A percentile compares a stretch with the other conserved stretches of the same genome.
Evolutionary conservation across 2,888 invertebrate species (phyloP).

Genomic region (Melanostoma mellinum): DNA sequence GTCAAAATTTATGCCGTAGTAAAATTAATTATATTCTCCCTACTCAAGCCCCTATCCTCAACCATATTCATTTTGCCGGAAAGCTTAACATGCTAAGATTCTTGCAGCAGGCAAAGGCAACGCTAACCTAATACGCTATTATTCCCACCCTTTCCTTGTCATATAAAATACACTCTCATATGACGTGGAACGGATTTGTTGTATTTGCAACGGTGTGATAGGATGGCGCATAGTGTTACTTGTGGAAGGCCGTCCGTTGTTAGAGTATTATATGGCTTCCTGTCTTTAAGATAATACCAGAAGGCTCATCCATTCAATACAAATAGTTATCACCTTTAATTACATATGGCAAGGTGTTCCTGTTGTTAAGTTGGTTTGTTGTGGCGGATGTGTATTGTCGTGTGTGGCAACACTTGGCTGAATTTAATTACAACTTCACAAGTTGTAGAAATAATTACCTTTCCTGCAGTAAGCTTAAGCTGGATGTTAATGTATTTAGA

Average conservation of each 20-base stretch:
- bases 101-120: constrained; percentile 20
- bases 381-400: constrained; percentile 16
- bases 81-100: constrained; percentile 33
- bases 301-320: constrained; percentile 46
- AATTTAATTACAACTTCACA: constrained; percentile 31
- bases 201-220: constrained; percentile 23
- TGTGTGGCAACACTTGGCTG: constrained; percentile 12
- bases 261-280: constrained; percentile 27
- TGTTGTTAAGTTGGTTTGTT: constrained; percentile 2
- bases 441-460: constrained; percentile 2
- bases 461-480: not conserved
- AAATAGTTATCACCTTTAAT: constrained; percentile 64
- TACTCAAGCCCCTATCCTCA: not conserved
- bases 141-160: constrained; percentile 55
- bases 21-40: constrained; percentile 55
- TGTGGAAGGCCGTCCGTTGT: constrained; percentile 27
- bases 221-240: constrained; percentile 2
- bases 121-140: constrained; percentile 55
- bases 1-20: constrained; percentile 54
- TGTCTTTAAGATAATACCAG: constrained; percentile 39
- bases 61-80: not conserved
- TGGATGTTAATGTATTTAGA: not conserved
- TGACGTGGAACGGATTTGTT: constrained; percentile 58
- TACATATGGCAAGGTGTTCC: constrained; percentile 6
- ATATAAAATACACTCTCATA: constrained; percentile 61